Evolutionary conservation across 2,888 invertebrate genomes (phyloP).

Genomic region (Lutraria lutraria): DNA sequence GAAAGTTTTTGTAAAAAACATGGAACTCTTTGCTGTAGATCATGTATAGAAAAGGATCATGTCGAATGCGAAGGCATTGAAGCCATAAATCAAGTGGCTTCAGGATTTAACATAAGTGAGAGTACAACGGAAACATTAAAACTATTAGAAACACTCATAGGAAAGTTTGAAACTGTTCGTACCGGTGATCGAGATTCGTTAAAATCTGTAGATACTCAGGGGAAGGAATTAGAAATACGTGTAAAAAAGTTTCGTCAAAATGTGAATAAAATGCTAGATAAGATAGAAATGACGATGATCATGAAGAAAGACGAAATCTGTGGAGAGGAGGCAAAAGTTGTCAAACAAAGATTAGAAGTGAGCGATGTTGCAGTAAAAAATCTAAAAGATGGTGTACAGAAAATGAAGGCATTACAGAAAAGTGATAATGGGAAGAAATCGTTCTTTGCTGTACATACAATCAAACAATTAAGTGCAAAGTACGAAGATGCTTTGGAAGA

Average conservation of each 20-base stretch:
- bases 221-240: constrained; percentile 47
- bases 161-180: constrained; percentile 48
- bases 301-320: constrained; percentile 57
- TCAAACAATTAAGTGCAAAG: constrained; percentile 41
- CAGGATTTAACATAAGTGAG: not conserved
- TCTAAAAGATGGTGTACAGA: constrained; percentile 45
- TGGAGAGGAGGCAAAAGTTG: constrained; percentile 47
- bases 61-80: constrained; percentile 37
- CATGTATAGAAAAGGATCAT: constrained; percentile 50
- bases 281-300: constrained; percentile 51
- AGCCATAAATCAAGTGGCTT: constrained; percentile 49
- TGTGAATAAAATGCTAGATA: constrained; percentile 59
- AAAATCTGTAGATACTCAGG: constrained; percentile 42
- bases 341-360: constrained; percentile 49
- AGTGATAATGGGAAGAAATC: constrained; percentile 40
- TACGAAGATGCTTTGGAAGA: constrained; percentile 57
- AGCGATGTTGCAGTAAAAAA: constrained; percentile 56
- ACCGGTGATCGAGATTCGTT: constrained; percentile 49
- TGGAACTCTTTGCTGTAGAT: constrained; percentile 55
- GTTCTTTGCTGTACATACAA: constrained; percentile 54
- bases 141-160: constrained; percentile 45
- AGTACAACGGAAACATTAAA: constrained; percentile 25
- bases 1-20: constrained; percentile 58
- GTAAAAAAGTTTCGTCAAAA: constrained; percentile 60
- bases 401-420: constrained; percentile 41